These are phyloP conservation scores for Sceloporus tristichus DNA, from an alignment of 2,113 vertebrate genomes.

Conservation along the genomic window DNA sequence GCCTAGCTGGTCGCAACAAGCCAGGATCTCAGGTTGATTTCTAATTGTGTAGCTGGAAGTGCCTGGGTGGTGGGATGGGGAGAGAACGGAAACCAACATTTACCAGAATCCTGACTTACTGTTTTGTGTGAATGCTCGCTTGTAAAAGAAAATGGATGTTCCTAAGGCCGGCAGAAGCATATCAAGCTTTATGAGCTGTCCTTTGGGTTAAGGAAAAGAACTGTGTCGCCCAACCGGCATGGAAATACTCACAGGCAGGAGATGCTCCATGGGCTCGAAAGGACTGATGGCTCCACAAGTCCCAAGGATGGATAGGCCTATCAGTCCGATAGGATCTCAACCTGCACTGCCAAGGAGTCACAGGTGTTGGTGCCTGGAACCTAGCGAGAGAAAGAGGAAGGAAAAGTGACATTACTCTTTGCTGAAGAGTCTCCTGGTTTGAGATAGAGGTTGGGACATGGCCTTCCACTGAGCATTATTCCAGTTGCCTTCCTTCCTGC, in stretches of 20 bases:
- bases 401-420: not conserved
- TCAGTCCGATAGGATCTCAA: not conserved
- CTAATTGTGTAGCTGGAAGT: not conserved
- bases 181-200: not conserved
- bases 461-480: not conserved
- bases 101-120: not conserved
- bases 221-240: too few species aligned
- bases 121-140: too few species aligned
- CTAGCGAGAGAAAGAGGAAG: not conserved
- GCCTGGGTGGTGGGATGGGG: not conserved
- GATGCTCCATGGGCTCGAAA: conserved; percentile 26
- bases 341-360: not conserved
- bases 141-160: too few species aligned
- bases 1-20: not conserved
- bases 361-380: not conserved
- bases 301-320: not conserved
- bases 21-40: not conserved
- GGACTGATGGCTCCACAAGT: not conserved
- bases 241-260: not conserved
- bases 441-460: not conserved
- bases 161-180: not conserved
- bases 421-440: not conserved
- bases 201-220: too few species aligned
- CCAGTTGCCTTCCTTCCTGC: not conserved
- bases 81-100: not conserved